A percentile compares a stretch with the other conserved stretches of the same genome.
phyloP scores from a whole-genome alignment of 2,113 vertebrate species.

The Edolisoma coerulescens region DNA sequence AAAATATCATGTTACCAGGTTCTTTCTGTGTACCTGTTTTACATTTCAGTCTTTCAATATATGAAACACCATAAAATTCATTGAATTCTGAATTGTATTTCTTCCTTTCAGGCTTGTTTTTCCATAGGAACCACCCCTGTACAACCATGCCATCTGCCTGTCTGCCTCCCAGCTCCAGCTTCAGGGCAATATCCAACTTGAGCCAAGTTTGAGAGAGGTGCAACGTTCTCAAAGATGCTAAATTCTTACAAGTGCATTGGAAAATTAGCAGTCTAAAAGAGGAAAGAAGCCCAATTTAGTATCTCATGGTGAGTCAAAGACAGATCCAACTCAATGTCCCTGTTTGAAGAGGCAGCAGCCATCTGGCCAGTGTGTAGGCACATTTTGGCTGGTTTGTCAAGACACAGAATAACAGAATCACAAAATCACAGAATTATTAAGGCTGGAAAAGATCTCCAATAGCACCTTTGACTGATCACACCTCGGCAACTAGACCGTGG shows the following conservation, averaged over 20 bases:
- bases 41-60: not conserved
- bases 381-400: not conserved
- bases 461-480: not conserved
- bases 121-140: not conserved
- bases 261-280: not conserved
- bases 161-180: not conserved
- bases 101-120: not conserved
- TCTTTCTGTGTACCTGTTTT: not conserved
- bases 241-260: not conserved
- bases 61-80: not conserved
- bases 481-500: not conserved
- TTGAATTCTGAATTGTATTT: not conserved
- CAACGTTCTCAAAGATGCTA: not conserved
- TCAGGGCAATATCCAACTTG: not conserved
- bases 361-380: not conserved
- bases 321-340: not conserved
- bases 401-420: not conserved
- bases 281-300: not conserved
- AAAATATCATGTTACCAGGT: not conserved
- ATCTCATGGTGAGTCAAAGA: not conserved
- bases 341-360: not conserved
- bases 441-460: not conserved
- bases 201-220: not conserved
- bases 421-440: not conserved
- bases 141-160: not conserved